Evolutionary conservation across 2,797 vertebrate genomes (phyloP).

Genomic region (Xyrichtys novacula): DNA sequence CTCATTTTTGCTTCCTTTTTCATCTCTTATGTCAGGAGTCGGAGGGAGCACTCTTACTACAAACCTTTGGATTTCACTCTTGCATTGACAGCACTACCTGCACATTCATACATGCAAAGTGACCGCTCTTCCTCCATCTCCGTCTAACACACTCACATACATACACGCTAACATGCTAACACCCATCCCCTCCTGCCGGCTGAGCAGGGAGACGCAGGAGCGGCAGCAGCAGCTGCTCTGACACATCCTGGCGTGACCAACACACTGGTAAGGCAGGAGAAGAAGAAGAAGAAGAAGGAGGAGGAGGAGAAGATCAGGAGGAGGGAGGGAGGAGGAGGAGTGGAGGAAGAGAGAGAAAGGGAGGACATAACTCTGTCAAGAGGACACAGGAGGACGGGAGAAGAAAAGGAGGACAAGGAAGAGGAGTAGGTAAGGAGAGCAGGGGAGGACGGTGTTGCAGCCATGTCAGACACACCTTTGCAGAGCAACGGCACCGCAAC

Average conservation of each 20-base stretch:
- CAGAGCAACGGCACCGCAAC: conserved; percentile 73
- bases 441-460: conserved; percentile 56
- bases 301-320: conserved; percentile 33
- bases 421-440: conserved; percentile 28
- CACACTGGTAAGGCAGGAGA: conserved; percentile 50
- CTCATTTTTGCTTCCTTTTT: conserved; percentile 7
- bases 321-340: conserved; percentile 19
- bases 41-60: background rate
- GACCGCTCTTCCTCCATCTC: conserved; percentile 4
- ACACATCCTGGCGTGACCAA: conserved; percentile 64
- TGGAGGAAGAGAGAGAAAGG: conserved; percentile 22
- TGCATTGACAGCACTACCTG: conserved; percentile 16
- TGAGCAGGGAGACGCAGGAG: conserved; percentile 68
- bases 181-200: conserved; percentile 62
- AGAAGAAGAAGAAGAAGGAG: conserved; percentile 41
- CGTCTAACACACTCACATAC: conserved; percentile 14
- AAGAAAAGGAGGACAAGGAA: conserved; percentile 23
- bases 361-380: conserved; percentile 56
- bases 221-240: conserved; percentile 61
- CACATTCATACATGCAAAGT: conserved; percentile 19
- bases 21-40: no score
- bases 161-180: conserved; percentile 29
- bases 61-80: background rate
- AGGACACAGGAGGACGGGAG: conserved; percentile 47
- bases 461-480: conserved; percentile 80